Evolutionary conservation across 2,888 invertebrate species (phyloP), one percentile per base, ranked within the genome.

Genomic region (Capitulum mitella): DNA sequence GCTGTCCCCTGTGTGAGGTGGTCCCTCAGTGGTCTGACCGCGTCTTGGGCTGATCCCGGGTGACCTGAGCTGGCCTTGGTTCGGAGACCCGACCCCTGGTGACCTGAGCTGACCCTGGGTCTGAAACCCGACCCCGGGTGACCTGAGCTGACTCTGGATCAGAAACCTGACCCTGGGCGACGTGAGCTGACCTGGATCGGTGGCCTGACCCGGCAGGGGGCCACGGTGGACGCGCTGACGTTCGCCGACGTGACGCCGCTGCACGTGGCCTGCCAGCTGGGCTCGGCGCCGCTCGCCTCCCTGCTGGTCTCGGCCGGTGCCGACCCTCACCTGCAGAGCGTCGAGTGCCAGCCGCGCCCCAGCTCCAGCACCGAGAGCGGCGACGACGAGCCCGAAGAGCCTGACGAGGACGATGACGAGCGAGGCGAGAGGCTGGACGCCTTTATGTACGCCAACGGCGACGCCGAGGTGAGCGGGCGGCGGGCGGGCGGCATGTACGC

Each of bases 291-390:
- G 8, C 37, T 70, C 40, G 70, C 40, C 26, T 5, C 40, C 19
- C 70, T 70, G 40, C 70, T 70, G 70, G 10, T 70, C 12, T 3
- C 40, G 8, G 26, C 19, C 8, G 70, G 70, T 16, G 70, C 70
- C 70, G 70, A 70, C 70, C 70, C 70, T 1, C 12, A 5, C 26
- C 37, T 37, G 26, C 70, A 40, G 29, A 70, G 70, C 26, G 70
- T 70, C 40, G 70, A 70, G 70, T 6, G 70, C 26, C 40, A 70
- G 70, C 5, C 10, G 10, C 3, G 26, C 26, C 40, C 70, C 40
- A 40, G 70, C 37, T 70, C 70, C 26, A 40, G 70, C 37, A 70
- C 70, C 22, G 70, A 70, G 70, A 70, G 70, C 37, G 70, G 40
- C 1, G 70, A 70, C 22, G 70, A 70, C 22, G 70, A 70, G 70